Base-by-base conservation (phyloP, 1,140 invertebrate genomes). In the Saccostrea glomerata region DNA sequence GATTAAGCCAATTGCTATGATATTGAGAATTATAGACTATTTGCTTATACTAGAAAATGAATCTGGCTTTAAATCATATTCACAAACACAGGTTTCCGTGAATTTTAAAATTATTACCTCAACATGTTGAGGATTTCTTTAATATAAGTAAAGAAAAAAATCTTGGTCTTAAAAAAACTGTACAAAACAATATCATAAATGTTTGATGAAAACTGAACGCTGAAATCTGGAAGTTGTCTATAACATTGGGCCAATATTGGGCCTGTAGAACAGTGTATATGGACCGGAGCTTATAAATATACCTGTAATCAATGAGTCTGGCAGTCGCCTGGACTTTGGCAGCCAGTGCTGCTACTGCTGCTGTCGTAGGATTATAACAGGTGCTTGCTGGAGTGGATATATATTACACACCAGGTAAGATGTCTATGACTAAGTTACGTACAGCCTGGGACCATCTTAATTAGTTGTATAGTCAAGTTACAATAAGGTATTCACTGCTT, bases 241-340 rank as follows among this genome's bases (percentile, higher is more conserved):
- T 47, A 47, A 47, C 47, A 47, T 47, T 47, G 58, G 15, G 15
- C 58, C 58, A 63, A 63, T 63, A 63, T 63, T 63, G 58, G 58
- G 15, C n/a, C n/a, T 6, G 15, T 63, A 63, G 58, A 63, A 20
- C 15, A 40, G 70, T 77, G 23, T 77, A 25, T 36, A 4, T 13
- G 25, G 70, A 77, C 70, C 70, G 11, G 70, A 77, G 30, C 25
- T 25, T 77, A 77, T 77, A 77, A 77, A 77, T 77, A 30, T 77
- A 77, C 70, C 70, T 77, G 70, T 77, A 77, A 77, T 77, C 70
- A 77, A 77, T 77, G 70, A 15, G 70, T 30, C 25, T 36, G 13
- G 9, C 25, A 77, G 70, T 77, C 47, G 17, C 20, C 9, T 23
- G 23, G 60, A n/a, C 70, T 25, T 30, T 30, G 25, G 13, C 25